Conservation (phyloP, 2,113 vertebrate species). For the Erythrocercus mccallii region DNA sequence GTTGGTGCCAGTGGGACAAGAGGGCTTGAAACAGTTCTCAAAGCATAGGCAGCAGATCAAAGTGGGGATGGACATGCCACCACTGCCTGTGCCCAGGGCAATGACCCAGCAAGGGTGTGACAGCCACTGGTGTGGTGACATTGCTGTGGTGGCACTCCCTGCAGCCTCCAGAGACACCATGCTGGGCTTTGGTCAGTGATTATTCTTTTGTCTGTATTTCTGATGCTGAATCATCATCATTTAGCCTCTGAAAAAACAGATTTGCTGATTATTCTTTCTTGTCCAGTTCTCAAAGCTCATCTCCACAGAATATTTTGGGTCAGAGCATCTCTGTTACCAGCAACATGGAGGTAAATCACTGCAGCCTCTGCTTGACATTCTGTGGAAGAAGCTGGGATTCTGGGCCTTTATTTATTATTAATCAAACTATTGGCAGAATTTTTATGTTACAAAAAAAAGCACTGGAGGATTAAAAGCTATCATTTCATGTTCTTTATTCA, state of each 20-base stretch:
- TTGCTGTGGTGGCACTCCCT: not conserved
- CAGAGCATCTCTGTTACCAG: not conserved
- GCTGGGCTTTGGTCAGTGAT: not conserved
- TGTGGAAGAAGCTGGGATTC: not conserved
- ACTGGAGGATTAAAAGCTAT: not conserved
- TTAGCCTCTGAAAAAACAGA: not conserved
- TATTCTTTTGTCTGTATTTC: not conserved
- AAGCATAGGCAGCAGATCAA: not conserved
- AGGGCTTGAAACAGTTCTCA: not conserved
- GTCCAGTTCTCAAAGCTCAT: not conserved
- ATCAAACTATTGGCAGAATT: not conserved
- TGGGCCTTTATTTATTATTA: not conserved
- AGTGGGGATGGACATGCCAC: rapidly evolving
- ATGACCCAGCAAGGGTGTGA: not conserved
- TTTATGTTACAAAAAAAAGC: not conserved
- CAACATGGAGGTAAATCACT: not conserved
- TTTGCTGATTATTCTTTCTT: not conserved
- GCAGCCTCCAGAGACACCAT: not conserved
- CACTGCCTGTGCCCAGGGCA: rapidly evolving
- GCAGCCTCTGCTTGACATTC: not conserved
- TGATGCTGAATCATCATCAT: not conserved
- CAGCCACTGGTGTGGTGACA: not conserved
- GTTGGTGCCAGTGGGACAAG: not conserved
- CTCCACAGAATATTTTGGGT: not conserved
- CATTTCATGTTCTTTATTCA: not conserved